phyloP scores from a whole-genome alignment of 1,140 invertebrate species.

The Argopecten irradians region DNA sequence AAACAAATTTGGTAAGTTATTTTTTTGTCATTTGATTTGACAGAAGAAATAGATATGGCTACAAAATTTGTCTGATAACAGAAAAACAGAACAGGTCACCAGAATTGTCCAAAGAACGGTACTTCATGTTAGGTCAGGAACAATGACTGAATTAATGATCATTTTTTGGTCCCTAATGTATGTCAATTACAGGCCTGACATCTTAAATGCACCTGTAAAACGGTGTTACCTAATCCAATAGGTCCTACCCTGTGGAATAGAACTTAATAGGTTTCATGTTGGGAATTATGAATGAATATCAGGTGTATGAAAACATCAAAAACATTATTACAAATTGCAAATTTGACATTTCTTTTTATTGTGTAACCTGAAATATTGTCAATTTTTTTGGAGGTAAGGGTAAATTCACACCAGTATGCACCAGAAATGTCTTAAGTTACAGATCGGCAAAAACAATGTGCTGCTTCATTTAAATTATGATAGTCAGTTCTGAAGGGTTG shows the following conservation, averaged over 20 bases:
- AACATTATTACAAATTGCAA: background rate
- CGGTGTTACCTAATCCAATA: background rate
- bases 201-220: background rate
- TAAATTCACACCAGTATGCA: background rate
- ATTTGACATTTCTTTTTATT: constrained; percentile 11
- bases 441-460: background rate
- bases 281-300: background rate
- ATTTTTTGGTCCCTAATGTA: background rate
- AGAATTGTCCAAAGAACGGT: background rate
- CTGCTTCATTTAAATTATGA: constrained; percentile 16
- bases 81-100: background rate
- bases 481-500: constrained; percentile 14
- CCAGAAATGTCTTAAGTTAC: constrained; percentile 10
- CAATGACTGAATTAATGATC: background rate
- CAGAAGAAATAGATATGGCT: background rate
- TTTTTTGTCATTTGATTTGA: background rate
- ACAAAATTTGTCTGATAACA: background rate
- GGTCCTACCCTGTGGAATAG: background rate
- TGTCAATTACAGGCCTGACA: background rate
- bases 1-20: background rate
- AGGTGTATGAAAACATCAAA: constrained; percentile 11
- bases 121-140: background rate
- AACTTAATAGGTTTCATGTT: constrained; percentile 3
- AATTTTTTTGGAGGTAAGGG: background rate
- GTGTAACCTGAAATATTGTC: background rate